These are phyloP conservation scores for Zapornia atra DNA, from an alignment of 2,113 vertebrate species.

Conservation along the genomic window DNA sequence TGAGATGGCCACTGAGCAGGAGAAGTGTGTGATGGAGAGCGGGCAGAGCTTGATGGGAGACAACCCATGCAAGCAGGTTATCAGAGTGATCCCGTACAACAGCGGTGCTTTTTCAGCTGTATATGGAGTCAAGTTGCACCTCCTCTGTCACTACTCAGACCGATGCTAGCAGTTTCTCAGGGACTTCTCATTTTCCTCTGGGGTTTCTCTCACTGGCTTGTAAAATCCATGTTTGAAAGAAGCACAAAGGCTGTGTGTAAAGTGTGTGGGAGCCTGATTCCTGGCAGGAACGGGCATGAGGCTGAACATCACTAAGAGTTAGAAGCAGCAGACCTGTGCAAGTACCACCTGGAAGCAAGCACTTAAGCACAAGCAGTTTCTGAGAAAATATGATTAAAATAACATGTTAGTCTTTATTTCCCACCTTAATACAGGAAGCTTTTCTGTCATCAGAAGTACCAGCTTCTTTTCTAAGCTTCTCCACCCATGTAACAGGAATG, in stretches of 20 bases:
- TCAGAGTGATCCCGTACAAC: accelerated
- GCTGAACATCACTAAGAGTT: neutral
- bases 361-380: neutral
- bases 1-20: neutral
- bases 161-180: neutral
- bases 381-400: neutral
- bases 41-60: neutral
- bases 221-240: neutral
- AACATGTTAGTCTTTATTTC: neutral
- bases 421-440: neutral
- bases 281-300: neutral
- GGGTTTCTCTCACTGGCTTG: accelerated
- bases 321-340: neutral
- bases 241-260: accelerated
- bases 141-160: neutral
- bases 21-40: neutral
- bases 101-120: neutral
- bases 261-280: neutral
- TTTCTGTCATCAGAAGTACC: neutral
- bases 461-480: neutral
- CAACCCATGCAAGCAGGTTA: accelerated
- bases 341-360: neutral
- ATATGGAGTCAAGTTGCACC: neutral
- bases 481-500: neutral
- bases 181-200: neutral